Evolutionary conservation across 2,113 vertebrate genomes (phyloP), one percentile per base, ranked within the genome.

Genomic region (Seriola aureovittata): DNA sequence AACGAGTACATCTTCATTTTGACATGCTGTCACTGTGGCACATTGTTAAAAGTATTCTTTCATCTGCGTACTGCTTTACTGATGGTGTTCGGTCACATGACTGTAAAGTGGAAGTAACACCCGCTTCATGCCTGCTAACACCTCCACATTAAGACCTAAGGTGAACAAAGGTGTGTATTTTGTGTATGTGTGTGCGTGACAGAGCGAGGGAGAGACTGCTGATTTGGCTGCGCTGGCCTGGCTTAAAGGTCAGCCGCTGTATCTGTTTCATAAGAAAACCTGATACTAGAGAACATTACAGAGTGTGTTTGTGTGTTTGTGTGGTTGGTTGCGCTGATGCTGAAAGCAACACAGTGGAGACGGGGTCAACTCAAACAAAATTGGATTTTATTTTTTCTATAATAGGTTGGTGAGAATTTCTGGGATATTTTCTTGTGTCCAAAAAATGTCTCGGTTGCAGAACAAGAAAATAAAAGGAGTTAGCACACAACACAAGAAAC

Each of bases 261-360:
- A 92, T 94, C 87, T 1, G 82, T 93, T 91, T 92, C 91, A 89
- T 88, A 62, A 78, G 82, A 87, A 79, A 88, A 92, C 75, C 63
- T 81, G 82, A 93, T 80, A 88, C 76, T 78, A 44, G 59, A 76
- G 72, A 71, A 50, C 69, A 86, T 84, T 42, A 38, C 32, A 48
- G 52, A 16, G 48, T 81, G 60, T 80, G 29, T 79, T 23, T 44
- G 16, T 50, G 34, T 58, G 25, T 25, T 29, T 29, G 34, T n/a
- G 44, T 42, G 66, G 3, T 73, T 9, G 57, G 10, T 29, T 32
- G 38, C 25, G 5, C 12, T 73, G 71, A 29, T 63, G 0, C 63
- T 75, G 40, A 57, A 36, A 59, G 19, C 44, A 48, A 63, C 60
- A 32, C 40, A 67, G 23, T 32, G 60, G 17, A 34, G 16, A 74